Base-by-base conservation (phyloP, 2,113 vertebrate genomes). In the Kryptolebias marmoratus region DNA sequence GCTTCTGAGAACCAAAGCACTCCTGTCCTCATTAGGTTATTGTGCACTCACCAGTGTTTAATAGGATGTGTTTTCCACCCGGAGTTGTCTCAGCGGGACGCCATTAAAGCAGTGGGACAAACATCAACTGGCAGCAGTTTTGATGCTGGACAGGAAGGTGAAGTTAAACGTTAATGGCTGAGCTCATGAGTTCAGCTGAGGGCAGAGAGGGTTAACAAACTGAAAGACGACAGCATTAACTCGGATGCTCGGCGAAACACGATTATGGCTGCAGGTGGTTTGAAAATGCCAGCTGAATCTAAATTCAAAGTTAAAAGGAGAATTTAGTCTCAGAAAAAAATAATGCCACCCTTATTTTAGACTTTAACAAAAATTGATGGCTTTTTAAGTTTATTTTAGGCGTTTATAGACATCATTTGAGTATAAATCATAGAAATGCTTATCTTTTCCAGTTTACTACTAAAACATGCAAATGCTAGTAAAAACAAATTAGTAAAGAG, bases 71-170 rank as follows among this genome's bases (percentile, higher is more conserved):
- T 84, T 85, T 84, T 82, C 72, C 82, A 79, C 84, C 78, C 83
- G 48, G 82, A 87, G 87, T 85, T 81, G 81, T 89, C 88, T 87
- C 86, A 82, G 86, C 82, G 60, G 88, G 87, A 87, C 49, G 64
- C 80, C 32, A 61, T 87, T 91, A 87, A 90, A 90, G 80, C 83
- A 81, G 77, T 79, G 87, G 82, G 84, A 88, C 85, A 83, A 85
- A 88, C 90, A 87, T 90, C 85, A 90, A 89, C 84, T 88, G 87
- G 88, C 90, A 89, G 85, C 68, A 75, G 84, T 86, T 81, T 73
- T 74, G 86, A 91, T 74, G 83, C 87, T 89, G 83, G 87, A 85
- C 78, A 85, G 86, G 81, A 89, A 79, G 83, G 82, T 84, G 85
- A 82, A 82, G 80, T 65, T 75, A 71, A 86, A 85, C 77, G 72